Conservation (phyloP, 2,797 vertebrate species). For the Mallotus villosus region DNA sequence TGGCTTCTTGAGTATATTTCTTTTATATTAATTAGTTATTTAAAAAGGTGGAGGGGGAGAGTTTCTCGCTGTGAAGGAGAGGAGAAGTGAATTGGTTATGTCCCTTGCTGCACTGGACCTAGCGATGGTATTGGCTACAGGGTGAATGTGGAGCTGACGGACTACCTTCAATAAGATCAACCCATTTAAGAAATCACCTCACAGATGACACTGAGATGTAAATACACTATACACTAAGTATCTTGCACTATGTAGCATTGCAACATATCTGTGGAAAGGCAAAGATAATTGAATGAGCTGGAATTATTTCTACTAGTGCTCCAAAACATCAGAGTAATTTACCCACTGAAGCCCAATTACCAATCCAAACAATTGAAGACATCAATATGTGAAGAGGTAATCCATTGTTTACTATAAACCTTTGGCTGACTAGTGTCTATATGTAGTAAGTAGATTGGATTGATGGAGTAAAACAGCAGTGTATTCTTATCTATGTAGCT, state of each 20-base stretch:
- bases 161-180: slow-evolving; percentile 32
- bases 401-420: not conserved
- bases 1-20: slow-evolving; percentile 61
- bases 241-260: slow-evolving; percentile 47
- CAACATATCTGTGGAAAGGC: slow-evolving; percentile 5
- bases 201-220: too few species aligned
- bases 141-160: slow-evolving; percentile 39
- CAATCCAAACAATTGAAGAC: too few species aligned
- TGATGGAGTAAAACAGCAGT: not conserved
- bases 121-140: slow-evolving; percentile 46
- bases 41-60: slow-evolving; percentile 55
- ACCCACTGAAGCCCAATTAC: too few species aligned
- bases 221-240: not conserved
- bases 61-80: slow-evolving; percentile 20
- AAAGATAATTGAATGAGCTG: not conserved
- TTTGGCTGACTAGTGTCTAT: not conserved
- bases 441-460: not conserved
- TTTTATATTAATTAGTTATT: slow-evolving; percentile 70
- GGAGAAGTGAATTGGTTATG: slow-evolving; percentile 47
- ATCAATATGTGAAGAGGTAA: slow-evolving; percentile 11
- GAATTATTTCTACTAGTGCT: not conserved
- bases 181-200: slow-evolving; percentile 22
- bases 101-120: slow-evolving; percentile 43
- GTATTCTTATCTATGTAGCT: not conserved
- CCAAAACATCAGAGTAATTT: too few species aligned